Conservation (phyloP, 2,888 invertebrate species). For the Osedax fenrisi region DNA sequence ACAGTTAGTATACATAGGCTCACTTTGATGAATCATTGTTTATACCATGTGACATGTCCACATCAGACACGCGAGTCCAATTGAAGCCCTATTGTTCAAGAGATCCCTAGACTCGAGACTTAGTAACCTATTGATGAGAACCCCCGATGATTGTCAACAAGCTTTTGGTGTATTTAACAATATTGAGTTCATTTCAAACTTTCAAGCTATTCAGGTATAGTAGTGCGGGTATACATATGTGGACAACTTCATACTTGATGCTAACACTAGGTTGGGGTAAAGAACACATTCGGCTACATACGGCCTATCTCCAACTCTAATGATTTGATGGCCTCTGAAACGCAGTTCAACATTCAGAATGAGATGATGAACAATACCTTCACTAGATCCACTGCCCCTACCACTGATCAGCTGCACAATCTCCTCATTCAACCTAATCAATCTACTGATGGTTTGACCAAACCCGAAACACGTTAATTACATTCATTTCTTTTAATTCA, state of each 20-base stretch:
- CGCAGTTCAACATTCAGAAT: not conserved
- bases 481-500: too few species aligned
- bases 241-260: too few species aligned
- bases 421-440: not conserved
- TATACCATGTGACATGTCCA: too few species aligned
- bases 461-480: too few species aligned
- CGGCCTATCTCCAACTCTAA: conserved; percentile 60
- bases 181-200: conserved; percentile 88
- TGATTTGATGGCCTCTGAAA: not conserved
- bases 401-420: not conserved
- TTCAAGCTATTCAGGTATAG: conserved; percentile 75
- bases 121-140: conserved; percentile 67
- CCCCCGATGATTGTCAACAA: conserved; percentile 61
- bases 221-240: not conserved
- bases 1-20: not conserved
- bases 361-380: not conserved
- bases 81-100: conserved; percentile 81
- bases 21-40: too few species aligned
- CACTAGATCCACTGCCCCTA: not conserved
- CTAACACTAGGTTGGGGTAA: conserved; percentile 46
- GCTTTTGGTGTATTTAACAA: not conserved
- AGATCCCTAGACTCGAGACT: conserved; percentile 81
- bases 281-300: conserved; percentile 87
- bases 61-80: conserved; percentile 68
- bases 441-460: not conserved